A percentile compares a stretch with the other conserved stretches of the same genome.
phyloP scores from a whole-genome alignment of 2,888 invertebrate genomes.

The Plagiodera versicolora region DNA sequence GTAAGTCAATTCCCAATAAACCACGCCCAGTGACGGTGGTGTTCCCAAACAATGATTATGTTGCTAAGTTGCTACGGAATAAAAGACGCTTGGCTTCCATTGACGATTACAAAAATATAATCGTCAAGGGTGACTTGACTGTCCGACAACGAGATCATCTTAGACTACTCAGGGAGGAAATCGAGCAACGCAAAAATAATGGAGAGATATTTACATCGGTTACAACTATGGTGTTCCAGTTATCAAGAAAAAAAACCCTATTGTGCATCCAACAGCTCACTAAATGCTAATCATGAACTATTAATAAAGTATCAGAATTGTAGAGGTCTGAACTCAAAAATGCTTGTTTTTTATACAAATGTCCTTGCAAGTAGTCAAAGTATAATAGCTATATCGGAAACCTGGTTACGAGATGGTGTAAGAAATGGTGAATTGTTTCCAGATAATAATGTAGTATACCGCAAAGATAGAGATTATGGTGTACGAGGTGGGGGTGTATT shows the following conservation, averaged over 20 bases:
- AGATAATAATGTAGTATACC: no score
- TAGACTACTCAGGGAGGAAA: background rate
- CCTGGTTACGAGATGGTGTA: slow-evolving; percentile 1
- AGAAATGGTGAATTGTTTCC: background rate
- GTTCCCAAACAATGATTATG: no score
- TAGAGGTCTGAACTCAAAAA: background rate
- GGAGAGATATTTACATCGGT: background rate
- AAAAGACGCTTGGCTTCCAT: no score
- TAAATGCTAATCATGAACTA: background rate
- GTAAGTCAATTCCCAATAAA: no score
- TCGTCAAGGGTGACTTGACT: background rate
- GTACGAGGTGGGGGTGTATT: background rate
- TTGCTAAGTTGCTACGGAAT: no score
- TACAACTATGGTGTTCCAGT: slow-evolving; percentile 1
- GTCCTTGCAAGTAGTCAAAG: background rate
- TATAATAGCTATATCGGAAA: background rate
- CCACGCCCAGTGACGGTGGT: no score
- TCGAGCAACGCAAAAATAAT: background rate
- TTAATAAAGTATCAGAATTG: background rate
- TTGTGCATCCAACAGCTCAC: background rate
- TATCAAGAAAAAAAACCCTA: background rate
- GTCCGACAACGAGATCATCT: background rate
- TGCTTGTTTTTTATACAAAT: background rate
- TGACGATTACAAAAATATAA: background rate
- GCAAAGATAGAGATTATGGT: background rate